These are phyloP conservation scores for Rugalucina vietnamica DNA, from an alignment of 2,888 invertebrate species.

Conservation along the genomic window DNA sequence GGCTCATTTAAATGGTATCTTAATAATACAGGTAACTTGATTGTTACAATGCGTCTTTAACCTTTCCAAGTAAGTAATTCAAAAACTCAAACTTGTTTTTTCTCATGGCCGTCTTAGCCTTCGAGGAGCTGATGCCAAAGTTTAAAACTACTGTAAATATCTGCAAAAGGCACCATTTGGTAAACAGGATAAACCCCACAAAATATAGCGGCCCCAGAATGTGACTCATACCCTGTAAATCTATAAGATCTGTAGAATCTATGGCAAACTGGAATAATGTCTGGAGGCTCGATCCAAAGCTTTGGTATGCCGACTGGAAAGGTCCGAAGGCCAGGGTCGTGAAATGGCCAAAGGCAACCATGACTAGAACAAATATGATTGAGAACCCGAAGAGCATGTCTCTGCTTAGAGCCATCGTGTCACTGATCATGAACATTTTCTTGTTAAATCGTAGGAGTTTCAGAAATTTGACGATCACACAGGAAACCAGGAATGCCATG, in stretches of 20 bases:
- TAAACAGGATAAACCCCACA: slow-evolving; percentile 43
- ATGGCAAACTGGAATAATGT: slow-evolving; percentile 54
- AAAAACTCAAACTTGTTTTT: slow-evolving; percentile 55
- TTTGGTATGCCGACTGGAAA: slow-evolving; percentile 40
- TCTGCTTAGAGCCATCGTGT: slow-evolving; percentile 45
- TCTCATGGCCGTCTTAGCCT: slow-evolving; percentile 12
- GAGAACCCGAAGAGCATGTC: slow-evolving; percentile 38
- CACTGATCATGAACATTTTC: slow-evolving; percentile 51
- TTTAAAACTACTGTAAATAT: slow-evolving; percentile 62
- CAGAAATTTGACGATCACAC: slow-evolving; percentile 63
- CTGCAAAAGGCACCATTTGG: slow-evolving; percentile 50
- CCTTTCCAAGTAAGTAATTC: slow-evolving; percentile 52
- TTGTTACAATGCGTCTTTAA: slow-evolving; percentile 37
- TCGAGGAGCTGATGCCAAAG: slow-evolving; percentile 39
- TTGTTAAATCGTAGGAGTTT: slow-evolving; percentile 65
- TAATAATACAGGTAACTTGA: no score
- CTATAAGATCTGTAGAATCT: slow-evolving; percentile 52
- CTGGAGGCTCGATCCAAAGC: slow-evolving; percentile 29
- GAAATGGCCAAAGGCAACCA: slow-evolving; percentile 58
- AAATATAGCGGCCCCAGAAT: slow-evolving; percentile 62
- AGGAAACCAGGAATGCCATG: slow-evolving; percentile 49
- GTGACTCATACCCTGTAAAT: slow-evolving; percentile 19
- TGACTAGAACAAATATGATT: slow-evolving; percentile 35
- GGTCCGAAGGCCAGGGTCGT: slow-evolving; percentile 54
- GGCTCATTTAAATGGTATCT: no score